Evolutionary conservation across 2,113 vertebrate genomes (phyloP).

Genomic region (Solenodon paradoxus): DNA sequence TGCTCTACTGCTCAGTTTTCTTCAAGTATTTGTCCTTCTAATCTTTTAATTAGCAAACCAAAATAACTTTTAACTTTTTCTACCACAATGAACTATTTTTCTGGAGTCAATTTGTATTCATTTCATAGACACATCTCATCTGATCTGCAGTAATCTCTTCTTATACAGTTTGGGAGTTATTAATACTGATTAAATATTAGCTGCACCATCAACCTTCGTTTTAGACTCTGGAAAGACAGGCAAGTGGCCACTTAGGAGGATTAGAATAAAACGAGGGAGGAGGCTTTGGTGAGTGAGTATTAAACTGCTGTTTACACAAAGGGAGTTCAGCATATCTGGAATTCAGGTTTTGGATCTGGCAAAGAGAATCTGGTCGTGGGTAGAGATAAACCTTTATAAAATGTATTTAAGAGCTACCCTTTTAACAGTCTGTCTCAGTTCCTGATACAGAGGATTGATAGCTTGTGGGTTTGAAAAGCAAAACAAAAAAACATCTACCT

Average conservation of each 20-base stretch:
- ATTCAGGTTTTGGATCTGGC: neutral
- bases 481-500: neutral
- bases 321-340: neutral
- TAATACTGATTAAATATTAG: constrained; percentile 35
- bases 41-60: constrained; percentile 76
- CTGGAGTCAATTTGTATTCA: constrained; percentile 59
- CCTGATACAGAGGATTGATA: neutral
- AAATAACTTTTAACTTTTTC: constrained; percentile 68
- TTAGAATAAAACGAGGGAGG: neutral
- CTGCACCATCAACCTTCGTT: neutral
- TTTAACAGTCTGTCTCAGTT: neutral
- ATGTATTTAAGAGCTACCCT: neutral
- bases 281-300: neutral
- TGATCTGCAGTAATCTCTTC: neutral
- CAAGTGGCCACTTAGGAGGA: neutral
- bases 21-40: constrained; percentile 70
- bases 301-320: neutral
- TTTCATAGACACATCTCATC: constrained; percentile 55
- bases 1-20: constrained; percentile 55
- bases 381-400: neutral
- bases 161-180: constrained; percentile 23
- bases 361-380: neutral
- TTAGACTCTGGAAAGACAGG: constrained; percentile 13
- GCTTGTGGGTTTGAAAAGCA: neutral
- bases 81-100: constrained; percentile 72